Base-by-base conservation (phyloP, 2,888 invertebrate species). In the Macrosiphum euphorbiae region DNA sequence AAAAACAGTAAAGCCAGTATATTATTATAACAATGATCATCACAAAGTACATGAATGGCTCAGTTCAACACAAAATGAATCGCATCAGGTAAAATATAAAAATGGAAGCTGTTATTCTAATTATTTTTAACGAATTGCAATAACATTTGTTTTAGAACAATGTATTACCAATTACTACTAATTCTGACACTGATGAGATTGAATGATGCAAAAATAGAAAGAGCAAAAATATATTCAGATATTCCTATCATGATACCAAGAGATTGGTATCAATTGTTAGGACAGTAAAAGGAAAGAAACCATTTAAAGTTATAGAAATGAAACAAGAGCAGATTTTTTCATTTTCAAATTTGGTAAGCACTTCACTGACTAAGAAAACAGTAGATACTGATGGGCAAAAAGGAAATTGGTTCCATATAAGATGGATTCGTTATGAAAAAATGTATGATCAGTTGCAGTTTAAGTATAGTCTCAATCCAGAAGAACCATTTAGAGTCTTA, bases 321-420 rank as follows among this genome's bases (percentile, higher is more conserved):
- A 58, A 88, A n/a, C n/a, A 88, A 88, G 28, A 88, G 7, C 88
- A 52, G 52, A 13, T 88, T 88, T 88, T 88, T 88, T n/a, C 52
- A 88, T 88, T 88, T 88, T 88, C n/a, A 88, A 52, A 88, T 52
- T 88, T 88, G n/a, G 52, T 88, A 52, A 52, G 52, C n/a, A 88
- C 52, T 88, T 88, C 88, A 88, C 52, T 88, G 4, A 88, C 20
- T 20, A 88, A 88, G 4, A 88, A 88, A 88, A 88, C 52, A 52
- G 52, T 88, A 52, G 28, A 88, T 88, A 88, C 50, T 88, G 88
- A 88, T n/a, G 52, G 52, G 52, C n/a, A 52, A n/a, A 88, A 88
- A 50, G 88, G 52, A 50, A 88, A 52, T 50, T n/a, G 52, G 88
- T 52, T 88, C 20, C 52, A 52, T 52, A 88, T 88, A 52, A 52